Percentiles rank a stretch among this genome's conserved stretches.
phyloP scores from a whole-genome alignment of 1,140 invertebrate genomes.

The Aphis craccivora region DNA sequence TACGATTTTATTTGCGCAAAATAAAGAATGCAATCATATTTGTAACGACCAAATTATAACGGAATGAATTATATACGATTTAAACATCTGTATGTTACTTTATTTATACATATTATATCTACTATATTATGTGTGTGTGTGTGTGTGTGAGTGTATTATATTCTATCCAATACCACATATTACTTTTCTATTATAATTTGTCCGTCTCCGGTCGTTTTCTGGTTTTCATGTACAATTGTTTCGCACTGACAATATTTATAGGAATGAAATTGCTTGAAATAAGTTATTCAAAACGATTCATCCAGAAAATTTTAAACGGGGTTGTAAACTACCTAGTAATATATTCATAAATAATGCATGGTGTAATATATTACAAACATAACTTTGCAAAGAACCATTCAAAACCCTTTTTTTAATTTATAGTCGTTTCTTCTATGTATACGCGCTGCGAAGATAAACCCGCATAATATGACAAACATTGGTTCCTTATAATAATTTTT shows the following conservation, averaged over 20 bases:
- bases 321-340: conserved; percentile 18
- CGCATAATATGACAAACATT: background rate
- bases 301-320: conserved; percentile 29
- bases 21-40: background rate
- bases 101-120: background rate
- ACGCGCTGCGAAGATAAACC: background rate
- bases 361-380: conserved; percentile 3
- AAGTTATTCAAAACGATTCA: conserved; percentile 32
- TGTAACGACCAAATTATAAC: background rate
- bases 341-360: conserved; percentile 22
- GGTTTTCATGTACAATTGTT: background rate
- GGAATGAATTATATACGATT: background rate
- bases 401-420: conserved; percentile 30
- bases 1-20: background rate
- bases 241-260: background rate
- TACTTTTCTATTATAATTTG: conserved; percentile 23
- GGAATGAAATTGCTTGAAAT: background rate
- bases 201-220: conserved; percentile 19
- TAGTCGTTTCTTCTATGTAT: background rate
- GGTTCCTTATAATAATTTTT: conserved; percentile 12
- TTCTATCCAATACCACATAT: background rate
- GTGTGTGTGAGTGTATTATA: background rate
- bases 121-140: background rate
- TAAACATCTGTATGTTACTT: background rate
- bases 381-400: background rate